These are phyloP conservation scores for Stenotaenia linearis DNA, from an alignment of 2,888 invertebrate species.

Conservation along the genomic window DNA sequence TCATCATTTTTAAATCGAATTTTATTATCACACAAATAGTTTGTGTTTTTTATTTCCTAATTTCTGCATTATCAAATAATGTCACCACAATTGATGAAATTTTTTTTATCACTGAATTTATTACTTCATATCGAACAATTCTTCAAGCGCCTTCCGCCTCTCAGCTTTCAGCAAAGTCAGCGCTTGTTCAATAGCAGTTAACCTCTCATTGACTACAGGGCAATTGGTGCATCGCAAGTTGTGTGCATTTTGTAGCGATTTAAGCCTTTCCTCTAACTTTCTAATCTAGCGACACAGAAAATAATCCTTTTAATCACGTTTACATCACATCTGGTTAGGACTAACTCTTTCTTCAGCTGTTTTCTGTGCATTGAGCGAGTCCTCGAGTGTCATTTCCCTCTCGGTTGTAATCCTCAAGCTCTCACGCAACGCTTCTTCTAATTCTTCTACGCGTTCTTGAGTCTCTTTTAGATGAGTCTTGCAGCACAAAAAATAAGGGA, in stretches of 20 bases:
- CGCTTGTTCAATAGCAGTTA: slow-evolving; percentile 60
- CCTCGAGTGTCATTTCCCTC: slow-evolving; percentile 59
- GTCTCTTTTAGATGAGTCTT: slow-evolving; percentile 48
- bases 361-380: slow-evolving; percentile 38
- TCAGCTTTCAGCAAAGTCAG: slow-evolving; percentile 58
- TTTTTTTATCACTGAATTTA: slow-evolving; percentile 40
- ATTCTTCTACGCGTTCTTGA: slow-evolving; percentile 64
- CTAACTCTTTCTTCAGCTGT: slow-evolving; percentile 8
- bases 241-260: slow-evolving; percentile 64
- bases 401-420: slow-evolving; percentile 68
- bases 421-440: slow-evolving; percentile 78
- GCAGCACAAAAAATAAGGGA: neutral
- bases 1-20: slow-evolving; percentile 18
- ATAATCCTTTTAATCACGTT: neutral
- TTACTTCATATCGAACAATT: slow-evolving; percentile 74
- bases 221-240: slow-evolving; percentile 64
- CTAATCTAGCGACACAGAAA: slow-evolving; percentile 53
- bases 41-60: too few species aligned
- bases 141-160: slow-evolving; percentile 63
- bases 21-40: too few species aligned
- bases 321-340: neutral
- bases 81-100: neutral
- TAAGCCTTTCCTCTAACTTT: slow-evolving; percentile 63
- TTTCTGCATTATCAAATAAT: too few species aligned
- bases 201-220: slow-evolving; percentile 57